phyloP scores from a whole-genome alignment of 1,140 invertebrate species.

The Nixonia krombeini region DNA sequence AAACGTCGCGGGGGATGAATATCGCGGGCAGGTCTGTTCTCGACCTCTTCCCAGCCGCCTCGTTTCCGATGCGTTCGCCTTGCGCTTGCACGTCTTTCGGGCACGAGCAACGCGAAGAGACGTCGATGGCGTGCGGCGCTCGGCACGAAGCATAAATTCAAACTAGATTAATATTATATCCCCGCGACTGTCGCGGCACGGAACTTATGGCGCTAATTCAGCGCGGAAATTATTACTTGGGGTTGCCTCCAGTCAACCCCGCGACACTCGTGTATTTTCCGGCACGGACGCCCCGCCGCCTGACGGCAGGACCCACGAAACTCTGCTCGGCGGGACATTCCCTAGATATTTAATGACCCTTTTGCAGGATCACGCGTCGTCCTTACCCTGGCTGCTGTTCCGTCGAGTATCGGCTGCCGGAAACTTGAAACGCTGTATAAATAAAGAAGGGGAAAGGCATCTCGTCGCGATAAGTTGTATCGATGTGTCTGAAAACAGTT shows the following conservation, averaged over 20 bases:
- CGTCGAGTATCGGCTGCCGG: too few relatives aligned
- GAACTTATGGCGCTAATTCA: slow-evolving; percentile 70
- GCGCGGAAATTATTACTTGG: slow-evolving; percentile 65
- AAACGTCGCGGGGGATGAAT: too few relatives aligned
- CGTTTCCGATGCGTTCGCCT: too few relatives aligned
- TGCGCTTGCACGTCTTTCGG: neutral
- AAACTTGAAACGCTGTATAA: too few relatives aligned
- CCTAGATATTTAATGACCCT: slow-evolving; percentile 47
- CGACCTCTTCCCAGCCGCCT: too few relatives aligned
- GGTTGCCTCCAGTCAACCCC: slow-evolving; percentile 42
- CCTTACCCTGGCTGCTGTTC: too few relatives aligned
- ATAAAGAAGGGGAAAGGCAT: too few relatives aligned
- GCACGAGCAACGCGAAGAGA: too few relatives aligned
- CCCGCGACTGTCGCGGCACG: slow-evolving; percentile 60
- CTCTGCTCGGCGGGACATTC: slow-evolving; percentile 45
- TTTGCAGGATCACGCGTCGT: slow-evolving; percentile 6
- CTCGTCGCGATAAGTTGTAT: too few relatives aligned
- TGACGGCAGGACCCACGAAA: slow-evolving; percentile 16
- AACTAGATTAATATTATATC: slow-evolving; percentile 70
- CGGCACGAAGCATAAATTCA: slow-evolving; percentile 62
- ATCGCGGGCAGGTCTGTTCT: too few relatives aligned
- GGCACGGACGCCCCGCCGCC: slow-evolving; percentile 46
- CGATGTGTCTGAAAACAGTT: too few relatives aligned
- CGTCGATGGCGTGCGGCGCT: too few relatives aligned
- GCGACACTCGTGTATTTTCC: slow-evolving; percentile 49